phyloP scores from a whole-genome alignment of 2,888 invertebrate species.

The Asteroscopus sphinx region DNA sequence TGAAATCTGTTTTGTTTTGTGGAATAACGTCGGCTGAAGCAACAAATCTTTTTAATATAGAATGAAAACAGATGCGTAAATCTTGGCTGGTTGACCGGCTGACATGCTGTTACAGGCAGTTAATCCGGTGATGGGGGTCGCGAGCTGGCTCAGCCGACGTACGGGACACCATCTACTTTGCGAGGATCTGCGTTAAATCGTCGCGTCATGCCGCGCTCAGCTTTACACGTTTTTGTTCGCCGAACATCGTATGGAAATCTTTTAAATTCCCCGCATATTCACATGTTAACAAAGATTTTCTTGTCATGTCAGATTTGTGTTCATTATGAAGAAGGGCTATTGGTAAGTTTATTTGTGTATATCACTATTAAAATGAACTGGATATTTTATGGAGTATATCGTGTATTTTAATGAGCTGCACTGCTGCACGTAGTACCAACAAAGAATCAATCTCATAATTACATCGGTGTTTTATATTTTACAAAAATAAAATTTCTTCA shows the following conservation, averaged over 20 bases:
- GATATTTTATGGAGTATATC: too few relatives aligned
- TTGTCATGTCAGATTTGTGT: slow-evolving; percentile 33
- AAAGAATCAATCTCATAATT: too few relatives aligned
- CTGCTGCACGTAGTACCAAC: too few relatives aligned
- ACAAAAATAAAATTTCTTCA: too few relatives aligned
- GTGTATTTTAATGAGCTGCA: too few relatives aligned
- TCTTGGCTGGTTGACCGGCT: slow-evolving; percentile 80
- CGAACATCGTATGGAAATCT: slow-evolving; percentile 56
- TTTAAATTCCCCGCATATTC: slow-evolving; percentile 51
- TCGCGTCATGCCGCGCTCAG: slow-evolving; percentile 70
- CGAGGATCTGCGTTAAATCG: slow-evolving; percentile 72
- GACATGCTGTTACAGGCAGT: slow-evolving; percentile 86
- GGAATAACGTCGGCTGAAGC: slow-evolving; percentile 47
- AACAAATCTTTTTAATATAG: slow-evolving; percentile 72
- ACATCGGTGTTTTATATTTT: too few relatives aligned
- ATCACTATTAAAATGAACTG: too few relatives aligned
- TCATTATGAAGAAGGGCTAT: slow-evolving; percentile 8
- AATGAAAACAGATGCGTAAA: slow-evolving; percentile 82
- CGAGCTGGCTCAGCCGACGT: slow-evolving; percentile 76
- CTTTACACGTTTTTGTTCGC: slow-evolving; percentile 55
- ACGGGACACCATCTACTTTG: slow-evolving; percentile 72
- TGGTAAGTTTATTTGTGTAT: not conserved
- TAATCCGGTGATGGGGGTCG: slow-evolving; percentile 85
- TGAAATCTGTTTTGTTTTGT: slow-evolving; percentile 42
- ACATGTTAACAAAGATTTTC: slow-evolving; percentile 58